These are phyloP conservation scores for Colletes gigas DNA, from an alignment of 1,140 invertebrate genomes.

Conservation along the genomic window DNA sequence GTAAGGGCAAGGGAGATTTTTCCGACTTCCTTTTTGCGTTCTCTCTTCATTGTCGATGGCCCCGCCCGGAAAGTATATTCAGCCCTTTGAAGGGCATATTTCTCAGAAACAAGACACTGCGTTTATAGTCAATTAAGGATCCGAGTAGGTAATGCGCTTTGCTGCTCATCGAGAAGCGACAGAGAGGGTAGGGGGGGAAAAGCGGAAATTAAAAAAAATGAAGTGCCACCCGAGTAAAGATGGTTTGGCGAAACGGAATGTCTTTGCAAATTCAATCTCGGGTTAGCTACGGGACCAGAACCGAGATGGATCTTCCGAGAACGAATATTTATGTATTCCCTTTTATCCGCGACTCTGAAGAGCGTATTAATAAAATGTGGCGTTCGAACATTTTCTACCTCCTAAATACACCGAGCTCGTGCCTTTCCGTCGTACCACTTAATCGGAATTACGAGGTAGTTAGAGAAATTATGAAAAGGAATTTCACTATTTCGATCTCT, in stretches of 20 bases:
- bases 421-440: background rate
- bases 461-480: background rate
- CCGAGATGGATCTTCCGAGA: background rate
- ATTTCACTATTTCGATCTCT: background rate
- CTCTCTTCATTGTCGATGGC: constrained; percentile 32
- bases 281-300: constrained; percentile 31
- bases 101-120: constrained; percentile 71
- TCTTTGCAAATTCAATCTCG: constrained; percentile 30
- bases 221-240: constrained; percentile 30
- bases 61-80: constrained; percentile 42
- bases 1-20: background rate
- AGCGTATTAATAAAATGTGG: constrained; percentile 10
- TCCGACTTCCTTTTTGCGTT: constrained; percentile 20
- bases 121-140: constrained; percentile 74
- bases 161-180: constrained; percentile 48
- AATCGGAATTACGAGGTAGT: background rate
- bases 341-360: background rate
- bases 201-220: constrained; percentile 7
- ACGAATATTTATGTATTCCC: constrained; percentile 23
- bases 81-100: constrained; percentile 49
- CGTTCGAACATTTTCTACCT: background rate
- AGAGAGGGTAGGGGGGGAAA: background rate
- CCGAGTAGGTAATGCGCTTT: constrained; percentile 60
- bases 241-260: constrained; percentile 32
- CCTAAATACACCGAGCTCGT: background rate